Evolutionary conservation across 2,797 vertebrate species (phyloP).

Genomic region (Channallabes apus): DNA sequence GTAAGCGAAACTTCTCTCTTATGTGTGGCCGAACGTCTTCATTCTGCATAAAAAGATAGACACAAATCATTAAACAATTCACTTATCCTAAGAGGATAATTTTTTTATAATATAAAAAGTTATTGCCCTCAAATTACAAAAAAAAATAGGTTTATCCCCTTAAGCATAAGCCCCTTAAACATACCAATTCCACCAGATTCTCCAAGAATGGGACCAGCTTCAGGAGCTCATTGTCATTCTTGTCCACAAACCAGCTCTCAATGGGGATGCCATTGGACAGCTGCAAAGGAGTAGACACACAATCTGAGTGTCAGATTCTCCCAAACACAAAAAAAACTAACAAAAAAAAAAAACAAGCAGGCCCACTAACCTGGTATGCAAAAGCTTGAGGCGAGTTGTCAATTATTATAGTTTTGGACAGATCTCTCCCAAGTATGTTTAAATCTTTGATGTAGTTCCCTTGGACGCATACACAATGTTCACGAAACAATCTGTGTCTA

Average conservation of each 20-base stretch:
- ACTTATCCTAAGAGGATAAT: background rate
- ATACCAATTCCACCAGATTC: slow-evolving; percentile 97
- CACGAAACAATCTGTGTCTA: slow-evolving; percentile 96
- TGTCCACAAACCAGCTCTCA: slow-evolving; percentile 99
- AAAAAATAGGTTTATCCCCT: background rate
- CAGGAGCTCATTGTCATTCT: slow-evolving; percentile 96
- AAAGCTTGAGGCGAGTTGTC: slow-evolving; percentile 99
- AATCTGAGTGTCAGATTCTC: slow-evolving; percentile 35
- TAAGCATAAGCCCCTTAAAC: background rate
- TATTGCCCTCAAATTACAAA: background rate
- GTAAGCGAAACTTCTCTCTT: slow-evolving; percentile 89
- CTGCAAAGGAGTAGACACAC: slow-evolving; percentile 64
- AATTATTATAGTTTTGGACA: slow-evolving; percentile 99
- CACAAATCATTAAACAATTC: background rate
- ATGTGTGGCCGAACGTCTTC: slow-evolving; percentile 89
- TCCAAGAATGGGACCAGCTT: slow-evolving; percentile 98
- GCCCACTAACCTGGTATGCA: slow-evolving; percentile 89
- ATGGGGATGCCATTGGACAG: slow-evolving; percentile 98
- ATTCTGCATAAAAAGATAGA: slow-evolving; percentile 70
- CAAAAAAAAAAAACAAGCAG: background rate
- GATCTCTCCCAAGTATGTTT: slow-evolving; percentile 96
- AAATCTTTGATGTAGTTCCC: slow-evolving; percentile 99
- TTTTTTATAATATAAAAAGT: background rate
- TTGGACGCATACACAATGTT: slow-evolving; percentile 98
- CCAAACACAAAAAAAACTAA: background rate